Percentiles rank a stretch among this genome's conserved stretches.
Conservation (phyloP, 2,888 invertebrate genomes). For the Epirrhoe alternata region DNA sequence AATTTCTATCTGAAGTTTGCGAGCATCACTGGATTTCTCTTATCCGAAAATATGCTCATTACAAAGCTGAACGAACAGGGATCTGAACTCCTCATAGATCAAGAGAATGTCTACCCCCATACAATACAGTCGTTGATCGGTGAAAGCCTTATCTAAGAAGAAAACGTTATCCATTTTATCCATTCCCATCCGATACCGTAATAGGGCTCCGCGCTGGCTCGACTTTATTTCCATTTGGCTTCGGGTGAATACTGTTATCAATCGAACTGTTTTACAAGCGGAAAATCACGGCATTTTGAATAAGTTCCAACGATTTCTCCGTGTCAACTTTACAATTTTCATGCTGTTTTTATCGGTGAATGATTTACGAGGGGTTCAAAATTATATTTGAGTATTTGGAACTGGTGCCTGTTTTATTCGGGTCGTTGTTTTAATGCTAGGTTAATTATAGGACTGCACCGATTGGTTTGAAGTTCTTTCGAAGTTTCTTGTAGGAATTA, state of each 20-base stretch:
- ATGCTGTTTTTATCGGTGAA: conserved; percentile 17
- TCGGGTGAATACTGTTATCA: conserved; percentile 28
- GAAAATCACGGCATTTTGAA: conserved; percentile 20
- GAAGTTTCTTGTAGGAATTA: no score
- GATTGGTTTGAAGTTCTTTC: no score
- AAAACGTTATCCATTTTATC: neutral
- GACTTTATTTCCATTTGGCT: conserved; percentile 27
- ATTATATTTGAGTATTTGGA: conserved; percentile 1
- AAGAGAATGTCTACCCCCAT: no score
- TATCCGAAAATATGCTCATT: no score
- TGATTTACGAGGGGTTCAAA: conserved; percentile 1
- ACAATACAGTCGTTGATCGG: no score
- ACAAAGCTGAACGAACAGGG: no score
- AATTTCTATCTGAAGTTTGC: no score
- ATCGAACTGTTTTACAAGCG: conserved; percentile 27
- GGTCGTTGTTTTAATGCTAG: neutral
- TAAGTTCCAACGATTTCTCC: conserved; percentile 16
- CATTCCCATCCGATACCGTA: neutral
- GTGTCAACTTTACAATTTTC: conserved; percentile 19
- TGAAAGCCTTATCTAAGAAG: neutral
- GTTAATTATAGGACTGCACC: no score
- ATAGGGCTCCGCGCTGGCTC: neutral
- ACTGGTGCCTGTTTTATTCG: neutral
- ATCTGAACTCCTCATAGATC: no score
- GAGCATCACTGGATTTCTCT: no score